Conservation (phyloP, 2,888 invertebrate species). For the Slavum lentiscoides region DNA sequence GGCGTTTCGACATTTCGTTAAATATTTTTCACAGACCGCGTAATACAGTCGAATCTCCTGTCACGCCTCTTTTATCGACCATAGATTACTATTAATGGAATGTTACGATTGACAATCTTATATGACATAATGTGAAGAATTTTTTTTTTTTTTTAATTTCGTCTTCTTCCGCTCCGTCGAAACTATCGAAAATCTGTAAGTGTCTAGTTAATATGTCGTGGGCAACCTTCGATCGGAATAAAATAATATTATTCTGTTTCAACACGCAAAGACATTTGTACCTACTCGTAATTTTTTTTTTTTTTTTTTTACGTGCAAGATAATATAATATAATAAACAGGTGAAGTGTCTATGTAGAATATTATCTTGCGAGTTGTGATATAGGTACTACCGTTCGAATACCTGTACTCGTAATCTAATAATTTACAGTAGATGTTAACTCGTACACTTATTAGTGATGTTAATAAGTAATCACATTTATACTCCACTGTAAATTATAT, state of each 20-base stretch:
- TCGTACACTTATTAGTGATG: conserved; percentile 2
- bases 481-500: conserved; percentile 1
- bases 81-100: no score
- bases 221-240: conserved; percentile 18
- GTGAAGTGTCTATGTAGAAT: conserved; percentile 5
- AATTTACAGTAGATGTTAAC: not conserved
- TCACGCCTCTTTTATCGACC: no score
- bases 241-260: conserved; percentile 5
- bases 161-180: no score
- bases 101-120: no score
- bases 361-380: conserved; percentile 9
- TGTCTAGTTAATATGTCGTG: not conserved
- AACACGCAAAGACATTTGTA: not conserved
- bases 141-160: no score
- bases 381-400: conserved; percentile 4
- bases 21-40: no score
- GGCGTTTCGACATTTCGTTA: no score
- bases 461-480: not conserved
- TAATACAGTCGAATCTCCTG: no score
- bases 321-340: conserved; percentile 2
- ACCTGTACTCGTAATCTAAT: not conserved
- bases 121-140: no score
- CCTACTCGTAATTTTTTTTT: not conserved
- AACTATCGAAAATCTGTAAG: no score
- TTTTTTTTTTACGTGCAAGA: conserved; percentile 15